phyloP scores from a whole-genome alignment of 2,888 invertebrate genomes.

The Phyllotreta cruciferae region DNA sequence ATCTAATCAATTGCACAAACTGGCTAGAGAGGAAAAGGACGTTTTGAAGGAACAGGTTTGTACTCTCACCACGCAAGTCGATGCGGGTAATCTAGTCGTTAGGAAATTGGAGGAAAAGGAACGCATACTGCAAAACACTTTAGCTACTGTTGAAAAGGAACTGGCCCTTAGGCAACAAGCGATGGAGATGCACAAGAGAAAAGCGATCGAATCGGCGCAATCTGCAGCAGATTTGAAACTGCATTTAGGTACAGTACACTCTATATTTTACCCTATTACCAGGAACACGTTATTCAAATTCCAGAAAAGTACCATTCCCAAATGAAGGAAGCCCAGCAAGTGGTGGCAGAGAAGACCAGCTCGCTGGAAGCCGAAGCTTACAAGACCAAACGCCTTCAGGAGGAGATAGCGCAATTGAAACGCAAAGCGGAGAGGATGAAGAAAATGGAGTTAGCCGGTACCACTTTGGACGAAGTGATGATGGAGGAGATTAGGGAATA shows the following conservation, averaged over 20 bases:
- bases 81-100: conserved; percentile 93
- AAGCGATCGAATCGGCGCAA: conserved; percentile 97
- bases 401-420: conserved; percentile 90
- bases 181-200: conserved; percentile 97
- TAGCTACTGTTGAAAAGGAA: conserved; percentile 94
- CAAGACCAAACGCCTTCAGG: conserved; percentile 94
- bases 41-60: conserved; percentile 81
- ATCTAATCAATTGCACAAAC: conserved; percentile 93
- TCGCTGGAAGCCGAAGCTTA: conserved; percentile 95
- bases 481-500: conserved; percentile 97
- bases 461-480: conserved; percentile 96
- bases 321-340: conserved; percentile 96
- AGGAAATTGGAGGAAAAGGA: conserved; percentile 96
- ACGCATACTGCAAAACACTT: conserved; percentile 86
- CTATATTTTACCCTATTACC: conserved; percentile 9
- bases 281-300: neutral
- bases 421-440: conserved; percentile 96
- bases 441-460: conserved; percentile 95
- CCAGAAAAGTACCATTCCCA: conserved; percentile 96
- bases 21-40: conserved; percentile 93
- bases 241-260: conserved; percentile 73
- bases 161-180: conserved; percentile 91
- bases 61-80: conserved; percentile 67
- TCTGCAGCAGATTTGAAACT: conserved; percentile 96
- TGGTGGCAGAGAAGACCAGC: conserved; percentile 95